A percentile compares a stretch with the other conserved stretches of the same genome.
Evolutionary conservation across 2,888 invertebrate genomes (phyloP).

Genomic region (Troglohyphantes excavatus): DNA sequence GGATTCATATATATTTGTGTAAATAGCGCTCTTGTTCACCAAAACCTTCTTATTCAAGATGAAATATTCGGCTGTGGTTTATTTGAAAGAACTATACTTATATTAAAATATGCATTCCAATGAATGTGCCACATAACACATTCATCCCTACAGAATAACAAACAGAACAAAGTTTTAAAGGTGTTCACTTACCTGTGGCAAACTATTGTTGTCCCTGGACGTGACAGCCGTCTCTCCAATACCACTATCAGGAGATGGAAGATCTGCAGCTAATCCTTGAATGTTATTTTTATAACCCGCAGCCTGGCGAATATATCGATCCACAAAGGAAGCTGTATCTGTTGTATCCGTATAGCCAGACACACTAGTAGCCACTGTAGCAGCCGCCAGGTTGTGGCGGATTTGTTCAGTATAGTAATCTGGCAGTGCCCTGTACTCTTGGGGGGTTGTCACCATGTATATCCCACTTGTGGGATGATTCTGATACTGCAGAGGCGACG

Average conservation of each 20-base stretch:
- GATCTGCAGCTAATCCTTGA: slow-evolving; percentile 90
- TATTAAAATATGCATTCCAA: no score
- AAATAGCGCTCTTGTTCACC: no score
- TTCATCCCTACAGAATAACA: no score
- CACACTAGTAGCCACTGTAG: slow-evolving; percentile 15
- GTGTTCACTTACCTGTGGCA: slow-evolving; percentile 81
- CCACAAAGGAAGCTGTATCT: slow-evolving; percentile 78
- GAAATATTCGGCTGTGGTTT: no score
- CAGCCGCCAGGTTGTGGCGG: slow-evolving; percentile 28
- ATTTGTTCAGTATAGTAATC: slow-evolving; percentile 65
- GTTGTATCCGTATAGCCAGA: slow-evolving; percentile 72
- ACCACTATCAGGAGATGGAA: slow-evolving; percentile 97
- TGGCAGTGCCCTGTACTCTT: slow-evolving; percentile 49
- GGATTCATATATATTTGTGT: no score
- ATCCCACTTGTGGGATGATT: slow-evolving; percentile 25
- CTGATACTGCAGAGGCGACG: slow-evolving; percentile 24
- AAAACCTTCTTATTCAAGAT: no score
- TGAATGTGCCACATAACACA: no score
- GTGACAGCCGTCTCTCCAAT: slow-evolving; percentile 97
- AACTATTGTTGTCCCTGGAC: slow-evolving; percentile 91
- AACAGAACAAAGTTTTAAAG: no score
- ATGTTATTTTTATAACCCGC: slow-evolving; percentile 73
- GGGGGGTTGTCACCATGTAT: slow-evolving; percentile 50
- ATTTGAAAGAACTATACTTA: no score
- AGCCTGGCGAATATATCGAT: slow-evolving; percentile 79